Conservation (phyloP, 2,797 vertebrate species). For the Eulemur mongoz region DNA sequence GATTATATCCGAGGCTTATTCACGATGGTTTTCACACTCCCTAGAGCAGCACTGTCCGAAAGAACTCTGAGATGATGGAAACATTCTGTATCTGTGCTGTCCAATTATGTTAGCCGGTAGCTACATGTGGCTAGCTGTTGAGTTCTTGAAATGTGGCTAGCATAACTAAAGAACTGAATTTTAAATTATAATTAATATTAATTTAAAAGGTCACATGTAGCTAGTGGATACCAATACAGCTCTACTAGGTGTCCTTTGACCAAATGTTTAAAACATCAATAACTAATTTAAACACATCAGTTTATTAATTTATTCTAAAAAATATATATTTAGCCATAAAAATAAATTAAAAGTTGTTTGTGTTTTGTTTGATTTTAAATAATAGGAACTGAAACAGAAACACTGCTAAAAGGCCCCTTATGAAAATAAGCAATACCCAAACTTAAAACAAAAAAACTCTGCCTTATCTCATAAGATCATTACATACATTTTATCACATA, state of each 20-base stretch:
- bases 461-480: not conserved
- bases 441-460: not conserved
- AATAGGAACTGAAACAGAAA: not conserved
- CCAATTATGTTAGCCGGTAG: not conserved
- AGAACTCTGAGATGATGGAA: not conserved
- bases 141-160: not conserved
- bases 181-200: conserved; percentile 7
- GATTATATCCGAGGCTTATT: not conserved
- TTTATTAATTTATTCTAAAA: conserved; percentile 48
- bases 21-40: not conserved
- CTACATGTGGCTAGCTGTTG: not conserved
- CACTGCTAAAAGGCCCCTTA: not conserved
- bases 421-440: not conserved
- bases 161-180: not conserved
- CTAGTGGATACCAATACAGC: not conserved
- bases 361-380: conserved; percentile 18
- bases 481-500: not conserved
- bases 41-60: not conserved
- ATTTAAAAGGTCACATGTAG: not conserved
- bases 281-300: conserved; percentile 32
- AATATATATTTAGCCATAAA: conserved; percentile 46
- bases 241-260: not conserved
- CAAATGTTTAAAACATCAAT: conserved; percentile 42
- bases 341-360: not conserved
- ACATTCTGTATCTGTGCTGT: not conserved